Evolutionary conservation across 2,797 vertebrate genomes (phyloP), one percentile per base, ranked within the genome.

Genomic region (Peromyscus nudipes): DNA sequence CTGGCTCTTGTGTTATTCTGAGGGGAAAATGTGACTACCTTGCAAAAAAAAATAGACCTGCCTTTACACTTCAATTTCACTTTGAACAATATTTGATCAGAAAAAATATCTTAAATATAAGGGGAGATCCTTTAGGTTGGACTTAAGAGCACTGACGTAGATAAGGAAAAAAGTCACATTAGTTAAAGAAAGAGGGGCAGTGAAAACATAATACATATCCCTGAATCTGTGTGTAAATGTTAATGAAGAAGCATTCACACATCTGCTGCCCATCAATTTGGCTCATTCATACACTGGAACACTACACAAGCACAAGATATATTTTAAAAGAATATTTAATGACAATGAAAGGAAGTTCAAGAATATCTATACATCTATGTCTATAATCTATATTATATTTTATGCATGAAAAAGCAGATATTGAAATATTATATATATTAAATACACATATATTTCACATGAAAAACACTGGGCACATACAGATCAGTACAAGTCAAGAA

Each of bases 291-390:
- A 69, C 40, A 55, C 4, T 82, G 27, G 19, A 96, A 86, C 37
- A 96, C 14, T 71, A 81, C 85, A 84, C 11, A 95, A 46, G 1
- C 84, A 92, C 9, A 3, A 46, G 91, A 92, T 73, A 69, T 85
- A 88, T 94, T 95, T 97, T 96, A 81, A 92, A 94, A 94, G 60
- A 87, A 95, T 73, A 71, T 97, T 97, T 97, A 97, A 96, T 97
- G 96, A 94, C n/a, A 92, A 75, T 62, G 93, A 94, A 94, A 91
- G 92, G 92, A 91, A 96, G 81, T 31, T 94, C 52, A 93, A 96
- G 62, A 75, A 62, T 88, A 94, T 91, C 73, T 95, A 96, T 96
- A 96, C 62, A 98, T 89, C 60, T 94, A 92, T 94, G 19, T 81
- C 31, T 91, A 81, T 82, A 94, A 79, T 85, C 31, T 91, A 84